Base-by-base conservation (phyloP, 2,888 invertebrate species). In the Drosophila dives region DNA sequence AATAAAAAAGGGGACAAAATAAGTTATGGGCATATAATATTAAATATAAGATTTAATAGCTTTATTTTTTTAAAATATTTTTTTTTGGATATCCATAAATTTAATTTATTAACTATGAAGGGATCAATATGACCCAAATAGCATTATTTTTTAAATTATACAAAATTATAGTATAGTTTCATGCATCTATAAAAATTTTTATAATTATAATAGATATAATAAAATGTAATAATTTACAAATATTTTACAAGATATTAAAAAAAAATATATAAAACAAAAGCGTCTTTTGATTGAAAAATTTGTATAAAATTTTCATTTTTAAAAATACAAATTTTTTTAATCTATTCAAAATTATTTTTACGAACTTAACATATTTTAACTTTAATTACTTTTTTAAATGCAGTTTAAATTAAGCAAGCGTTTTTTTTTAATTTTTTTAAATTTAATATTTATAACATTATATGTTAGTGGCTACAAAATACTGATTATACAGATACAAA, bases 391-490 rank as follows among this genome's bases (percentile, higher is more conserved):
- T 11, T 17, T 54, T 36, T 8, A 20, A 17, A 17, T 3, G 34
- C 11, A 17, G 8, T 11, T 17, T 11, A 17, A 49, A 10, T 26
- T 15, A 29, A 50, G 23, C 3, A 17, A 34, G 34, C 34, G 11
- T 20, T 79, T 66, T 72, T 64, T 2, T 64, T 2, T 36, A 32
- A 50, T 83, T 80, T 78, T 77, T 72, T 29, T 2, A 38, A 51
- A 26, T 59, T 34, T 40, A 62, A 64, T 51, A 51, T 67, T 75
- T 66, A 33, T 61, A 83, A 84, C 87, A 89, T 84, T 89, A 48
- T 32, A 85, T 89, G 88, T 87, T 84, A 60, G 48, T 62, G 62
- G 54, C 53, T 87, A 61, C n/a, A 70, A 63, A 34, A 33, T 32
- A 45, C 20, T 15, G 29, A 33, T 45, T n/a, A 23, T 40, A 55